phyloP scores from a whole-genome alignment of 2,888 invertebrate species.

The Pandemis cinnamomeana region DNA sequence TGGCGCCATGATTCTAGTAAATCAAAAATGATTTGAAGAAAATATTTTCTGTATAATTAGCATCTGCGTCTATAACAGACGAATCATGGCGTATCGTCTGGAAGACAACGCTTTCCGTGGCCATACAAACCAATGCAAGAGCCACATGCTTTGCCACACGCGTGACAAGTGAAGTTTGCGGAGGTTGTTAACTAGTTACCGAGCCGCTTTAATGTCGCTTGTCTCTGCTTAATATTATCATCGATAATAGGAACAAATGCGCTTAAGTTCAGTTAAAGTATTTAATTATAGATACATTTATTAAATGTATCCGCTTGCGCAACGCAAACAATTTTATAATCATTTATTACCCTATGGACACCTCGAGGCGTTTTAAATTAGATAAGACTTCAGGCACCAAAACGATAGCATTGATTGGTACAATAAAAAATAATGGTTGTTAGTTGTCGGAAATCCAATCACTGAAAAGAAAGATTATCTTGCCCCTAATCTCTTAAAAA shows the following conservation, averaged over 20 bases:
- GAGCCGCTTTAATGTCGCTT: not conserved
- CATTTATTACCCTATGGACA: constrained; percentile 2
- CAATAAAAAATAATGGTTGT: constrained; percentile 23
- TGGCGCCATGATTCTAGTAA: too few relatives aligned
- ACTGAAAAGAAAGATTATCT: constrained; percentile 23
- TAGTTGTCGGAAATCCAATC: constrained; percentile 28
- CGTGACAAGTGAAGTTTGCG: too few relatives aligned
- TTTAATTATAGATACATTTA: not conserved
- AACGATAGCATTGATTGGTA: constrained; percentile 16
- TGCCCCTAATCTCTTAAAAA: constrained; percentile 17
- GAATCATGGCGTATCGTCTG: too few relatives aligned
- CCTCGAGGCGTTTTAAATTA: constrained; percentile 2
- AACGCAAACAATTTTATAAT: not conserved
- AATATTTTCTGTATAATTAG: too few relatives aligned
- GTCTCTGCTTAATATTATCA: not conserved
- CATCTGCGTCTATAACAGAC: too few relatives aligned
- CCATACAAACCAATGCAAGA: too few relatives aligned
- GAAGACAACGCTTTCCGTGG: too few relatives aligned
- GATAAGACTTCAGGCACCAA: constrained; percentile 7
- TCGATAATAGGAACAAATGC: not conserved
- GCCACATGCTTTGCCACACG: too few relatives aligned
- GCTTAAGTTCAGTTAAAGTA: not conserved
- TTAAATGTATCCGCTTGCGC: not conserved
- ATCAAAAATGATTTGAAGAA: too few relatives aligned
- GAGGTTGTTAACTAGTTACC: too few relatives aligned